These are phyloP conservation scores for Spizella passerina DNA, from an alignment of 2,797 vertebrate genomes.

Conservation along the genomic window DNA sequence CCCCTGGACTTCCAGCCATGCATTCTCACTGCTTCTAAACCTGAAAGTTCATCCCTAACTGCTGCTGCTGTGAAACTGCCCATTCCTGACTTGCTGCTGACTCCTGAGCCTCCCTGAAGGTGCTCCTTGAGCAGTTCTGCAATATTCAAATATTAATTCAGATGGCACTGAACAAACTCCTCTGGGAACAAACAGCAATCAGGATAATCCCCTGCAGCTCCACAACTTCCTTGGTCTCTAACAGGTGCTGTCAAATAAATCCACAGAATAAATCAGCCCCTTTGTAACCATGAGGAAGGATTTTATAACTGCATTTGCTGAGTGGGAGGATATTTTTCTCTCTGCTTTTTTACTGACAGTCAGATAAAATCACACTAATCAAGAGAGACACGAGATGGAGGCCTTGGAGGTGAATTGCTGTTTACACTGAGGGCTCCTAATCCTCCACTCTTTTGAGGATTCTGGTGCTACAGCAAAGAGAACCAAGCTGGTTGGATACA, in stretches of 20 bases:
- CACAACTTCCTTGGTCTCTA: constrained; percentile 13
- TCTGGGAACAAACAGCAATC: constrained; percentile 46
- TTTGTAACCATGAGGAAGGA: constrained; percentile 24
- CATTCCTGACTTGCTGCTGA: neutral
- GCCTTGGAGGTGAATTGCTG: neutral
- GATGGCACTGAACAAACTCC: neutral
- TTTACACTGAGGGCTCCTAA: neutral
- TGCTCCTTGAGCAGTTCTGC: neutral
- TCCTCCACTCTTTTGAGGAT: neutral
- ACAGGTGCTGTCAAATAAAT: constrained; percentile 57
- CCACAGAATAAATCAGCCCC: constrained; percentile 15
- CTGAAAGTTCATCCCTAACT: neutral
- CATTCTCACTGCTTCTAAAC: neutral
- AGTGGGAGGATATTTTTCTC: constrained; percentile 48
- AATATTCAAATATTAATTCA: neutral
- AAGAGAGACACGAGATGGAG: neutral
- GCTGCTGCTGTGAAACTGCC: neutral
- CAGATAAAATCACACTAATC: constrained; percentile 8
- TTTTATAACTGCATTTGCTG: constrained; percentile 37
- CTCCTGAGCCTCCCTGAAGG: neutral
- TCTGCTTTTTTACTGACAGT: neutral
- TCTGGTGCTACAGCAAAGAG: neutral
- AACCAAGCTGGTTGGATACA: neutral
- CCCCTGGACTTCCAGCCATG: neutral
- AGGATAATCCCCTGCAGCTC: constrained; percentile 5